phyloP scores from a whole-genome alignment of 2,888 invertebrate genomes.

The Apamea epomidion region DNA sequence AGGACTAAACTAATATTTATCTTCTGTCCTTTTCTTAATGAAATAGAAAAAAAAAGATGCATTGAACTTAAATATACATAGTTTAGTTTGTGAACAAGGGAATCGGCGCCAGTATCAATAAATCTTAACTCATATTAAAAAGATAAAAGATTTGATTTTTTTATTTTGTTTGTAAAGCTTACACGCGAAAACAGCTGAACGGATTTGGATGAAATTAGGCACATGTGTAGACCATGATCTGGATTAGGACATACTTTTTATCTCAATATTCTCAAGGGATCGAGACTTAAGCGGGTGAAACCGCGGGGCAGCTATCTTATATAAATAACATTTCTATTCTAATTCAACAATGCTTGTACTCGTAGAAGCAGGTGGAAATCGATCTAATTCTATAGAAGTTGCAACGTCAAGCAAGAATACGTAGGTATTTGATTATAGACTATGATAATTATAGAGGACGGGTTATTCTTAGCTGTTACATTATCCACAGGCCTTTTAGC shows the following conservation, averaged over 20 bases:
- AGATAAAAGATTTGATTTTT: too few relatives aligned
- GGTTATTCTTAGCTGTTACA: background rate
- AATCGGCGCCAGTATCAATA: background rate
- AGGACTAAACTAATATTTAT: too few relatives aligned
- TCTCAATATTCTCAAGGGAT: too few relatives aligned
- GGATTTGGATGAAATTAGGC: too few relatives aligned
- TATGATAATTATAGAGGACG: constrained; percentile 12
- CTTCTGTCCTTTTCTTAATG: too few relatives aligned
- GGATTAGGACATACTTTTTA: background rate
- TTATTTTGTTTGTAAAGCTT: too few relatives aligned
- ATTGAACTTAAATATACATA: too few relatives aligned
- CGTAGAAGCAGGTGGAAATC: constrained; percentile 6
- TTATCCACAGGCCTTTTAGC: constrained; percentile 10
- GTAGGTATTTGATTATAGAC: constrained; percentile 11
- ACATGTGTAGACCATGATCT: too few relatives aligned
- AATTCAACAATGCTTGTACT: background rate
- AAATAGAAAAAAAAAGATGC: too few relatives aligned
- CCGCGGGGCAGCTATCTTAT: background rate
- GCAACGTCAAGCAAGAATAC: constrained; percentile 12
- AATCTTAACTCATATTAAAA: background rate
- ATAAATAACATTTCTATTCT: background rate
- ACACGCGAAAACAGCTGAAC: too few relatives aligned
- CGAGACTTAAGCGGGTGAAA: background rate
- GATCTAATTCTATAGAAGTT: constrained; percentile 28
- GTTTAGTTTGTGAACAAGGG: too few relatives aligned